Conservation (phyloP, 2,888 invertebrate species). For the Drosophila leonis region DNA sequence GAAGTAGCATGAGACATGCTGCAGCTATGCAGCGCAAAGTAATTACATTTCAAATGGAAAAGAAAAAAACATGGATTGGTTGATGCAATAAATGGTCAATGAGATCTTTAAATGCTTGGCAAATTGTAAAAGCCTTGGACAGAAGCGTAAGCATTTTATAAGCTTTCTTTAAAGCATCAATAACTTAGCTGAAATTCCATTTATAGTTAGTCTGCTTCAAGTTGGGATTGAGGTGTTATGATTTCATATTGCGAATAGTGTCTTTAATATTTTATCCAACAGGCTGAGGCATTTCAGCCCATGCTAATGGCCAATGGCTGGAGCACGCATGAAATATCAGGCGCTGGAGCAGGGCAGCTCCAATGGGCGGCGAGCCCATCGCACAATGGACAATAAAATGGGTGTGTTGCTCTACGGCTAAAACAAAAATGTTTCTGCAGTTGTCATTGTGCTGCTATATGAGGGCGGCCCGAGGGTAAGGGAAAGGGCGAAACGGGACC, state of each 20-base stretch:
- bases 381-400: slow-evolving; percentile 73
- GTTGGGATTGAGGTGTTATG: neutral
- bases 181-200: too few species aligned
- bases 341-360: slow-evolving; percentile 17
- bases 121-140: neutral
- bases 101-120: neutral
- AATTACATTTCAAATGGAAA: slow-evolving; percentile 57
- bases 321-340: slow-evolving; percentile 2
- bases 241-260: neutral
- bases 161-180: neutral
- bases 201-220: too few species aligned
- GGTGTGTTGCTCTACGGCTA: slow-evolving; percentile 74
- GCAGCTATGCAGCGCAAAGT: slow-evolving; percentile 71
- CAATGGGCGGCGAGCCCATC: slow-evolving; percentile 16
- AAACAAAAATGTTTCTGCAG: slow-evolving; percentile 69
- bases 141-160: too few species aligned
- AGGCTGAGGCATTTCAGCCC: slow-evolving; percentile 3
- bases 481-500: slow-evolving; percentile 47
- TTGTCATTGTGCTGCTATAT: slow-evolving; percentile 36
- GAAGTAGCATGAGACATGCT: slow-evolving; percentile 51
- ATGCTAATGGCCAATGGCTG: slow-evolving; percentile 33
- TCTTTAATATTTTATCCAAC: slow-evolving; percentile 12
- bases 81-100: neutral
- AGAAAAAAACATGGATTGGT: slow-evolving; percentile 17
- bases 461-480: slow-evolving; percentile 22